Evolutionary conservation across 1,140 invertebrate species (phyloP), one percentile per base, ranked within the genome.

Genomic region (Thaumatotibia leucotreta): DNA sequence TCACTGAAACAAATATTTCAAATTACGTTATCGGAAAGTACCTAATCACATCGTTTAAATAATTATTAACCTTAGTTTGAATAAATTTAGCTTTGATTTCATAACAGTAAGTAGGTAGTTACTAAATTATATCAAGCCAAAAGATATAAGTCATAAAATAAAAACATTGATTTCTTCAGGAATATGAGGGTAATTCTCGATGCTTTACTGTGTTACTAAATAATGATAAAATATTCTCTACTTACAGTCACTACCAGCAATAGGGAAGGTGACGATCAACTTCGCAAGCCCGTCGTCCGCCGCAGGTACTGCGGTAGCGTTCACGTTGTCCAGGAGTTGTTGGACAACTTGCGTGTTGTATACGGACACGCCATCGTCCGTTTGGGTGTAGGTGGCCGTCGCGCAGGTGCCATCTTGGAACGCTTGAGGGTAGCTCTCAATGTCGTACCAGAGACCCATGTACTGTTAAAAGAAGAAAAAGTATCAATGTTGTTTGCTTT

Each of bases 321-420:
- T 22, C 17, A 73, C 63, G 9, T 14, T 39, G 17, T 50, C 39
- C 2, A 64, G 52, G 2, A 58, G 24, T 14, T 58, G 52, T 4
- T 58, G 11, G 6, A 58, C n/a, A n/a, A 58, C 27, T 35, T 63
- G 61, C 9, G 52, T 58, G 52, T 58, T 58, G 27, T 29, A 58
- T 5, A 58, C 52, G 4, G 17, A 5, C 11, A 58, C 52, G 1
- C 24, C n/a, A 31, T 58, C 65, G 9, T 14, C 31, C 0, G 22
- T 63, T n/a, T 67, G 54, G 0, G 70, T 61, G 31, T 73, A 69
- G 0, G n/a, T 10, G 4, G 70, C 65, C 6, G 32, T 54, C 4
- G 58, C 33, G 22, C 70, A 73, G 0, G 63, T 64, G 11, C 70
- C 70, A 5, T n/a, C 11, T 69, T 73, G 70, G 63, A 69, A 73